These are phyloP conservation scores for Pollenia amentaria DNA, from an alignment of 2,888 invertebrate genomes.

Conservation along the genomic window DNA sequence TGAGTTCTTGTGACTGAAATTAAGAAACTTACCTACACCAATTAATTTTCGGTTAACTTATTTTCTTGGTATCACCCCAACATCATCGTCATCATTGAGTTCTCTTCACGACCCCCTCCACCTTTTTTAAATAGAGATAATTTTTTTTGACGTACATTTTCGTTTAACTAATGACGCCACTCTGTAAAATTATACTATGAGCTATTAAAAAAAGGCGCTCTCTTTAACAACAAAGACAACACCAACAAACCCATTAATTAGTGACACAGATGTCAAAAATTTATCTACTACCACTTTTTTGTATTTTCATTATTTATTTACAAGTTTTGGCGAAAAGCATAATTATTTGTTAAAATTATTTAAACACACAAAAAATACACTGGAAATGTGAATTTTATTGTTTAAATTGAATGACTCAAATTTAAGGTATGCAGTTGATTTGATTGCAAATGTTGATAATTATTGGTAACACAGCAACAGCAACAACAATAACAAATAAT, in stretches of 20 bases:
- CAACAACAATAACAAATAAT: background rate
- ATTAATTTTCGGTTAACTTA: constrained; percentile 32
- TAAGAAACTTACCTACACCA: constrained; percentile 63
- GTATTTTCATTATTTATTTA: constrained; percentile 3
- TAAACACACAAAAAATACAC: background rate
- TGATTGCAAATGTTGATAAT: background rate
- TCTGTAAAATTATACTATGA: constrained; percentile 36
- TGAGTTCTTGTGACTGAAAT: too few relatives aligned
- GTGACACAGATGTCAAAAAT: constrained; percentile 13
- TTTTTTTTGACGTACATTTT: background rate
- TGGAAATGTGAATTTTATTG: constrained; percentile 13
- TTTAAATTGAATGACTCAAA: constrained; percentile 58
- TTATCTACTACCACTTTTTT: background rate
- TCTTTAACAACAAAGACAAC: constrained; percentile 8
- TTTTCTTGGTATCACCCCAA: constrained; percentile 4
- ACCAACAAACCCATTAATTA: constrained; percentile 42
- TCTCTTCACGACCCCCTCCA: background rate
- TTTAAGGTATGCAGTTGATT: constrained; percentile 31
- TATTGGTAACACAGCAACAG: constrained; percentile 20
- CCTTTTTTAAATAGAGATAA: background rate
- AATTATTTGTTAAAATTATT: background rate
- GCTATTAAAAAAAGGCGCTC: background rate
- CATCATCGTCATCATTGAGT: background rate
- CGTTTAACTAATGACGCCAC: constrained; percentile 42
- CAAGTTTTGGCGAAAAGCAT: constrained; percentile 11